Percentiles rank a stretch among this genome's conserved stretches.
These are phyloP conservation scores for Rana temporaria DNA, from an alignment of 2,113 vertebrate genomes.

Conservation along the genomic window DNA sequence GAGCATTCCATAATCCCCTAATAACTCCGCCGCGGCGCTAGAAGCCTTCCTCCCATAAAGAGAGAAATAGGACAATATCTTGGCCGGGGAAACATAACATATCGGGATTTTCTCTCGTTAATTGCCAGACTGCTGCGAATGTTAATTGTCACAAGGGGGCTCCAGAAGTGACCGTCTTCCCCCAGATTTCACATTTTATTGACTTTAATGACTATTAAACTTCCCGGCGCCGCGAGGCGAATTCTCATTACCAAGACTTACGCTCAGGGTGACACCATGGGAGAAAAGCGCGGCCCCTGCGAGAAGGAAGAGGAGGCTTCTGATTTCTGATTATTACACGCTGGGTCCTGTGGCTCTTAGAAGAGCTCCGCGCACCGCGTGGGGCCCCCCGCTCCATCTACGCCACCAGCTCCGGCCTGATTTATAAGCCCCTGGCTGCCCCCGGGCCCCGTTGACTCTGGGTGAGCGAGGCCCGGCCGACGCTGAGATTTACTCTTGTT, in stretches of 20 bases:
- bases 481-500: neutral
- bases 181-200: slow-evolving; percentile 45
- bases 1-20: neutral
- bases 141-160: slow-evolving; percentile 56
- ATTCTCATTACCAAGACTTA: slow-evolving; percentile 51
- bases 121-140: slow-evolving; percentile 55
- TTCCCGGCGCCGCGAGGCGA: slow-evolving; percentile 45
- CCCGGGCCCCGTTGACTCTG: neutral
- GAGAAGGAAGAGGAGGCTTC: neutral
- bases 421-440: slow-evolving; percentile 2
- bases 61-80: slow-evolving; percentile 40
- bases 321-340: neutral
- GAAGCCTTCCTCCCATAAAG: neutral
- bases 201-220: slow-evolving; percentile 53
- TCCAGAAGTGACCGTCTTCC: slow-evolving; percentile 41
- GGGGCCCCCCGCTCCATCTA: neutral
- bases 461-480: neutral
- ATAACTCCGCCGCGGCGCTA: neutral
- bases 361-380: slow-evolving; percentile 28
- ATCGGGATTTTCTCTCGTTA: slow-evolving; percentile 47
- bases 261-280: slow-evolving; percentile 32
- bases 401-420: neutral
- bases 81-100: slow-evolving; percentile 27
- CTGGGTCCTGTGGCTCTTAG: slow-evolving; percentile 20
- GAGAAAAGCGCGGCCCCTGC: slow-evolving; percentile 19